Conservation (phyloP, 2,888 invertebrate genomes). For the Morpho achilles region DNA sequence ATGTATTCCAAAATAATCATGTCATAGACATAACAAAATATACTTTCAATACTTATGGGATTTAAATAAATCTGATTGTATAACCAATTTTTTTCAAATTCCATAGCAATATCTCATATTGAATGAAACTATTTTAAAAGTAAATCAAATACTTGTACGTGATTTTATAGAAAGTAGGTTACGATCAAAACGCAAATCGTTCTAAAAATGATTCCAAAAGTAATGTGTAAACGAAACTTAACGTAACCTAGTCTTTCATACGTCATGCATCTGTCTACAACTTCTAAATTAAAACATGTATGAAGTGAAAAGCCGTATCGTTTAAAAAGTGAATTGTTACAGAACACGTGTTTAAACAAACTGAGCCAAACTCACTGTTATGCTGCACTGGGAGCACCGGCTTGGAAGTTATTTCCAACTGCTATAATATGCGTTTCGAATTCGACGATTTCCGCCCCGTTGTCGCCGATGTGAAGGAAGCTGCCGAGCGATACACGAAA, state of each 20-base stretch:
- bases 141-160: too few relatives aligned
- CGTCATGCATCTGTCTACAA: conserved; percentile 10
- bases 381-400: conserved; percentile 28
- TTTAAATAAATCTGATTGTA: too few relatives aligned
- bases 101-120: too few relatives aligned
- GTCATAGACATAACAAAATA: too few relatives aligned
- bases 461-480: conserved; percentile 46
- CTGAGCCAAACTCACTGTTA: conserved; percentile 46
- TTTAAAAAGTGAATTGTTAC: conserved; percentile 14
- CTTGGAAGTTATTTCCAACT: conserved; percentile 54
- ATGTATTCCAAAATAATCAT: too few relatives aligned
- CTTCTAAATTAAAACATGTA: conserved; percentile 13
- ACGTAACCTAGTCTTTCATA: neutral
- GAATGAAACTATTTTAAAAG: too few relatives aligned
- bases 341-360: conserved; percentile 24
- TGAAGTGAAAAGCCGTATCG: conserved; percentile 15
- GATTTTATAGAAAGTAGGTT: too few relatives aligned
- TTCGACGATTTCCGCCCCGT: conserved; percentile 49
- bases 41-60: too few relatives aligned
- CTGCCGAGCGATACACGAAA: conserved; percentile 48
- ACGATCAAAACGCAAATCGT: too few relatives aligned
- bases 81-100: too few relatives aligned
- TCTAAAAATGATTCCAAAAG: too few relatives aligned
- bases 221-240: too few relatives aligned
- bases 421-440: conserved; percentile 35